Base-by-base conservation (phyloP, 1,140 invertebrate genomes). In the Chrysopa pallens region DNA sequence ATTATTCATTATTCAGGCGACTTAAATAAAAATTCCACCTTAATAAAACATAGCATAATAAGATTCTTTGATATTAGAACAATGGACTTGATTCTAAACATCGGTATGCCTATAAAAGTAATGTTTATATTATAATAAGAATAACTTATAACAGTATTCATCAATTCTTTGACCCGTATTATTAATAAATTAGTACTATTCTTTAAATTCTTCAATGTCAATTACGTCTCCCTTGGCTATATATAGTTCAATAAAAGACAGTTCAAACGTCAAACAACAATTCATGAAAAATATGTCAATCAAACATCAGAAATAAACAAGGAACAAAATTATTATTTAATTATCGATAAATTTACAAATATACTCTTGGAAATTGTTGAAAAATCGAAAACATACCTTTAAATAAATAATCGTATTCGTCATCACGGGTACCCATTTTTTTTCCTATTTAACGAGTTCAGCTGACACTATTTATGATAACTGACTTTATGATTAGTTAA, bases 381-480 rank as follows among this genome's bases (percentile, higher is more conserved):
- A 13, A 44, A 8, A 9, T 15, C 15, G 23, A 44, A 31, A 23
- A 54, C 64, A 71, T 77, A 97, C 94, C 94, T 92, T 98, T 98
- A 72, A 98, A 98, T 67, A 98, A 82, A 82, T 98, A 98, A 75
- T 98, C 95, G 69, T 99, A 98, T 74, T 98, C 94, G 71, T 97
- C 93, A 73, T 97, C 93, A 72, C 91, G 88, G 69, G 84, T 86
- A 66, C 84, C 86, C 87, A 91, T 93, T 70, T 75, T 75, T 23
- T 23, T 23, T 33, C 6, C 8, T 9, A 11, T 33, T 12, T 33
- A 6, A 11, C n/a, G 66, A 57, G 55, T 52, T 33, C 31, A 33
- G 31, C 31, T 33, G 31, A 33, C 31, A 33, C 31, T 33, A 33
- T 33, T 33, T 33, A 33, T 33, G 31, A 11, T 33, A 33, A 33